These are phyloP conservation scores for Bombus cullumanus DNA, from an alignment of 1,140 invertebrate genomes.

Conservation along the genomic window DNA sequence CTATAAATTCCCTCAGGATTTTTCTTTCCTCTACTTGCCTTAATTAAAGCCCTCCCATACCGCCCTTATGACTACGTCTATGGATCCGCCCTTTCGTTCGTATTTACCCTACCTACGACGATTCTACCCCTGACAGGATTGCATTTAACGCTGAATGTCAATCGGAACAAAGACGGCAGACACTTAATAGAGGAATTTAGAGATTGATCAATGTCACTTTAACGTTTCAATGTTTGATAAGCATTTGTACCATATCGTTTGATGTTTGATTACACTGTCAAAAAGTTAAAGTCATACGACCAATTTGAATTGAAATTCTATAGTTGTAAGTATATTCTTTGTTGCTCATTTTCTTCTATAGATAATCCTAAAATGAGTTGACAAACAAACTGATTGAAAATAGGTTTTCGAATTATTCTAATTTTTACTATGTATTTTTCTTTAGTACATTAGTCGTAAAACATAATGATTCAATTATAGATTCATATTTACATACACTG, in stretches of 20 bases:
- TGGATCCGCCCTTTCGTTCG: constrained; percentile 65
- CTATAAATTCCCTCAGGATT: constrained; percentile 81
- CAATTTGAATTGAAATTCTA: too few relatives aligned
- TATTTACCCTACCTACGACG: constrained; percentile 51
- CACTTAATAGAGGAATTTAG: constrained; percentile 47
- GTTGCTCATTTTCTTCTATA: too few relatives aligned
- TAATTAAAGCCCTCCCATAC: constrained; percentile 80
- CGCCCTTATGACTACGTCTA: constrained; percentile 70
- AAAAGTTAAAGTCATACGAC: too few relatives aligned
- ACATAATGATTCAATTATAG: too few relatives aligned
- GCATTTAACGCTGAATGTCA: constrained; percentile 50
- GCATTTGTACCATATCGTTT: not conserved
- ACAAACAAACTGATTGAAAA: too few relatives aligned
- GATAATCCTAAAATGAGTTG: too few relatives aligned
- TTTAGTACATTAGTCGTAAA: too few relatives aligned
- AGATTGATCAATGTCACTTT: constrained; percentile 8
- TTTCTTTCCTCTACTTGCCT: constrained; percentile 81
- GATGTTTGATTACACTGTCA: too few relatives aligned
- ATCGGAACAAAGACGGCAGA: constrained; percentile 24
- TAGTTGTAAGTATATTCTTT: too few relatives aligned
- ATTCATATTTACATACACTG: too few relatives aligned
- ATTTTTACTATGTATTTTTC: too few relatives aligned
- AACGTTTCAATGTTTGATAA: not conserved
- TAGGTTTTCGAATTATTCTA: too few relatives aligned
- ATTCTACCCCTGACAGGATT: constrained; percentile 56